phyloP scores from a whole-genome alignment of 2,888 invertebrate genomes.

The Liodrosophila aerea region DNA sequence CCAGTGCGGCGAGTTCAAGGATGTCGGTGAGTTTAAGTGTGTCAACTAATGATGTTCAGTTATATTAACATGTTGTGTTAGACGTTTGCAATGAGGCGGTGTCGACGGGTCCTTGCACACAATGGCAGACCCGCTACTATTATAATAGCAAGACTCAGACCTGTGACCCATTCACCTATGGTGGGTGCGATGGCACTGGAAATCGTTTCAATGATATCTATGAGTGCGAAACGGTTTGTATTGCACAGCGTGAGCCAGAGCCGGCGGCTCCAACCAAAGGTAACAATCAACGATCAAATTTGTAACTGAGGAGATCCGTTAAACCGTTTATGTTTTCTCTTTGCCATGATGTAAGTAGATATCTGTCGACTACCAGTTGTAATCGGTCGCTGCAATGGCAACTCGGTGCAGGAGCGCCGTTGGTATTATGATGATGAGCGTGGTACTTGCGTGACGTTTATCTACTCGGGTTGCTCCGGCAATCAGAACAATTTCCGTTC shows the following conservation, averaged over 20 bases:
- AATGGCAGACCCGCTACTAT: conserved; percentile 85
- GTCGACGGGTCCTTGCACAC: conserved; percentile 89
- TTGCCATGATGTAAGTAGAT: conserved; percentile 82
- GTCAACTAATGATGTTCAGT: conserved; percentile 6
- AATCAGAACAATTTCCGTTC: conserved; percentile 92
- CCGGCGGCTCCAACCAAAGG: conserved; percentile 66
- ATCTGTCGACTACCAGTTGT: conserved; percentile 87
- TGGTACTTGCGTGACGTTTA: conserved; percentile 90
- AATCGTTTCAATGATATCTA: conserved; percentile 90
- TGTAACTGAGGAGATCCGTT: conserved; percentile 8
- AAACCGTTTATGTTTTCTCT: conserved; percentile 32
- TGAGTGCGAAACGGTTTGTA: conserved; percentile 90
- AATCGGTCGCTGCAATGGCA: conserved; percentile 84
- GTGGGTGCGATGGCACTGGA: conserved; percentile 92
- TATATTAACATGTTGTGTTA: conserved; percentile 77
- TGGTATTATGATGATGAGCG: conserved; percentile 89
- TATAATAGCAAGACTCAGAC: conserved; percentile 85
- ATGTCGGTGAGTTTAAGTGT: conserved; percentile 84
- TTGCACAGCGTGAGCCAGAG: conserved; percentile 84
- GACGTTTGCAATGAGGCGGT: conserved; percentile 88
- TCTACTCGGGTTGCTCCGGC: conserved; percentile 93
- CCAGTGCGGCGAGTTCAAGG: conserved; percentile 88
- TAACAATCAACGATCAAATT: conserved; percentile 51
- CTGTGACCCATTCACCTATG: conserved; percentile 89
- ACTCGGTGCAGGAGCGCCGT: conserved; percentile 83